A percentile compares a stretch with the other conserved stretches of the same genome.
phyloP scores from a whole-genome alignment of 2,888 invertebrate species.

The Acronicta alni region DNA sequence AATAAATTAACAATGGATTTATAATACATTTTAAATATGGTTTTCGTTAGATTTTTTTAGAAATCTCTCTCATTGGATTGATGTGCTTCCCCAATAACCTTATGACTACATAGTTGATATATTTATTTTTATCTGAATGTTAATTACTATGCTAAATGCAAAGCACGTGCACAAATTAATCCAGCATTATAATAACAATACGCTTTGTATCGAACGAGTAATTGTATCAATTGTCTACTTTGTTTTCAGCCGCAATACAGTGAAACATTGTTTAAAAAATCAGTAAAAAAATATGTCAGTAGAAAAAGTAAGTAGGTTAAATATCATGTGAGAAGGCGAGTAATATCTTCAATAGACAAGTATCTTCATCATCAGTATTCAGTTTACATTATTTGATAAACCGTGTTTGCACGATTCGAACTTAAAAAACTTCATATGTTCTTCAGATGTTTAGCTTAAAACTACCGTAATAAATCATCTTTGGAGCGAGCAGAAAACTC shows the following conservation, averaged over 20 bases:
- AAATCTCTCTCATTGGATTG: too few relatives aligned
- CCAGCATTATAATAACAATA: slow-evolving; percentile 31
- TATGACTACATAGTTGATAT: too few relatives aligned
- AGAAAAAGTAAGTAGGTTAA: too few relatives aligned
- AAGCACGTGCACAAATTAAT: slow-evolving; percentile 36
- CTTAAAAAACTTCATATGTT: not conserved
- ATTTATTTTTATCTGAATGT: not conserved
- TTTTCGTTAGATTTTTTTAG: too few relatives aligned
- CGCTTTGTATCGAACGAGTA: slow-evolving; percentile 14
- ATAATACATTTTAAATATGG: too few relatives aligned
- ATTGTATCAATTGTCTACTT: slow-evolving; percentile 33
- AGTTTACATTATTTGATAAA: not conserved
- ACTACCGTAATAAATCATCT: slow-evolving; percentile 17
- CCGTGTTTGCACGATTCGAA: too few relatives aligned
- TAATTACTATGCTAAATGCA: not conserved
- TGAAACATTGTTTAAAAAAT: too few relatives aligned
- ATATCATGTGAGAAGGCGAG: too few relatives aligned
- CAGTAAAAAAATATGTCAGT: too few relatives aligned
- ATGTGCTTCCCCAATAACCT: too few relatives aligned
- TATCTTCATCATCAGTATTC: not conserved
- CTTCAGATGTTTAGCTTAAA: not conserved
- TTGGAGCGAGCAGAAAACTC: slow-evolving; percentile 8
- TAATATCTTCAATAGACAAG: too few relatives aligned
- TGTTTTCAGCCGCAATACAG: not conserved
- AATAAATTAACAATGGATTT: too few relatives aligned